A percentile compares a stretch with the other conserved stretches of the same genome.
phyloP scores from a whole-genome alignment of 37 sponge, comb jelly and placozoan genomes.

The Dysidea cf. avara region DNA sequence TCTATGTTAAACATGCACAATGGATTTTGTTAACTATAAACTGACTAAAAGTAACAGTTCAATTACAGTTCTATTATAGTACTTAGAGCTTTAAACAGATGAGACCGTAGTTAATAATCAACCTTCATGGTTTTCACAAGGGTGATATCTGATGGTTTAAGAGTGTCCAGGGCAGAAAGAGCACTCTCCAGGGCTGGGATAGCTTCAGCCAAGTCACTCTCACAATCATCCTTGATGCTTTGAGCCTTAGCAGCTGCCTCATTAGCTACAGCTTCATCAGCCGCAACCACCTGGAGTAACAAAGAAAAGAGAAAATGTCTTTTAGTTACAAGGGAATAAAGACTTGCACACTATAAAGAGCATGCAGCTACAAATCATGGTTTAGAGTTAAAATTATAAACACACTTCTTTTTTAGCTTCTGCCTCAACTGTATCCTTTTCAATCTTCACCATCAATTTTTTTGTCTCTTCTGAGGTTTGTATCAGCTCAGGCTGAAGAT shows the following conservation, averaged over 20 bases:
- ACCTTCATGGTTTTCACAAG: slow-evolving; percentile 97
- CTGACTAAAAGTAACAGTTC: no score
- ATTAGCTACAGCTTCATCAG: slow-evolving; percentile 96
- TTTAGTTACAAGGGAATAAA: no score
- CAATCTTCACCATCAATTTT: slow-evolving; percentile 94
- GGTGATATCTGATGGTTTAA: slow-evolving; percentile 95
- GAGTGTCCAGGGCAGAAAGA: slow-evolving; percentile 94
- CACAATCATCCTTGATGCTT: slow-evolving; percentile 98
- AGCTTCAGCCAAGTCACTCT: slow-evolving; percentile 94
- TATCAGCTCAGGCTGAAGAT: slow-evolving; percentile 94
- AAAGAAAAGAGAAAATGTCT: not conserved
- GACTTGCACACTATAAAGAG: no score
- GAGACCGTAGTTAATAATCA: not conserved
- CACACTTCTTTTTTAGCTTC: slow-evolving; percentile 94
- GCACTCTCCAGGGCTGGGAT: slow-evolving; percentile 97
- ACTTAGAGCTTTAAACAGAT: not conserved
- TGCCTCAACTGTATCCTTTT: slow-evolving; percentile 96
- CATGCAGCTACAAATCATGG: not conserved
- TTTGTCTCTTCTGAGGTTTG: slow-evolving; percentile 93
- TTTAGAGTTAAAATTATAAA: not conserved
- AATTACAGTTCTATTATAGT: no score
- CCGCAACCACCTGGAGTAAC: slow-evolving; percentile 83
- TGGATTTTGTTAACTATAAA: no score
- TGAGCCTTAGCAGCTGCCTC: slow-evolving; percentile 89
- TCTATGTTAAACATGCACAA: no score